Conservation (phyloP, 2,888 invertebrate species). For the Drosophila bunnanda region DNA sequence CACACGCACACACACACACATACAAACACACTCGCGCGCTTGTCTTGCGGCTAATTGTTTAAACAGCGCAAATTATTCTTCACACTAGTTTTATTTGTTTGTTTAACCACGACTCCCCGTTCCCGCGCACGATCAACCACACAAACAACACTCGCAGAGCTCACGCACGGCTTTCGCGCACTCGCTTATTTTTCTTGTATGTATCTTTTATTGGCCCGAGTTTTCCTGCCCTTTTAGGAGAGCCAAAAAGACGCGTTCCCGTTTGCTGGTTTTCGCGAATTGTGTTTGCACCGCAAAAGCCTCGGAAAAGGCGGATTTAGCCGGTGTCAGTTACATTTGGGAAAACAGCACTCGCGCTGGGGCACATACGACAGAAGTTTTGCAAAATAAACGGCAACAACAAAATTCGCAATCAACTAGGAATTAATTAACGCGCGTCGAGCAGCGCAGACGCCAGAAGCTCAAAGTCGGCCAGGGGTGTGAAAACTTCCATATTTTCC, state of each 20-base stretch:
- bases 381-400: slow-evolving; percentile 25
- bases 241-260: slow-evolving; percentile 51
- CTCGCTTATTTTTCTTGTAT: slow-evolving; percentile 76
- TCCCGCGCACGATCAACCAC: slow-evolving; percentile 20
- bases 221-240: slow-evolving; percentile 76
- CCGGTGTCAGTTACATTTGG: slow-evolving; percentile 24
- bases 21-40: slow-evolving; percentile 25
- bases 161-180: slow-evolving; percentile 42
- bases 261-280: slow-evolving; percentile 27
- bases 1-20: slow-evolving; percentile 12
- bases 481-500: neutral
- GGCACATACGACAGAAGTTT: neutral
- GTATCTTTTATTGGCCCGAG: slow-evolving; percentile 79
- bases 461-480: neutral
- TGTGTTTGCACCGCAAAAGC: slow-evolving; percentile 15
- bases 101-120: slow-evolving; percentile 40
- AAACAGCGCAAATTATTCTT: slow-evolving; percentile 57
- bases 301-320: slow-evolving; percentile 9
- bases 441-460: neutral
- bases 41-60: slow-evolving; percentile 70
- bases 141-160: slow-evolving; percentile 5
- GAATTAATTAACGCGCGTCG: slow-evolving; percentile 10
- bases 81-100: slow-evolving; percentile 67
- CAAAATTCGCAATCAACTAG: slow-evolving; percentile 8
- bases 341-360: slow-evolving; percentile 2